A percentile compares a stretch with the other conserved stretches of the same genome.
Conservation (phyloP, 2,888 invertebrate species). For the Aporophyla nigra region DNA sequence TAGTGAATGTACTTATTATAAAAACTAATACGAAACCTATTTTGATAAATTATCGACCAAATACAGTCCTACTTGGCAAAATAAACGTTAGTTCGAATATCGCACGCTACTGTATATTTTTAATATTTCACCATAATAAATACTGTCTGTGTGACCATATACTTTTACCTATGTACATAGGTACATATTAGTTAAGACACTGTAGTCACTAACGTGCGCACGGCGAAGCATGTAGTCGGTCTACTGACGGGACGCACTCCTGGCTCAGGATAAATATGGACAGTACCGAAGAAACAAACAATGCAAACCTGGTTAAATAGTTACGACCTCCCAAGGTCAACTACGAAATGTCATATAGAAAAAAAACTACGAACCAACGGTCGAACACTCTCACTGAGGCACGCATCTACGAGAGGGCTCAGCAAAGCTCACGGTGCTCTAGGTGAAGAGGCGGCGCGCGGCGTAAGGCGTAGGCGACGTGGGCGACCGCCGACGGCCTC, state of each 20-base stretch:
- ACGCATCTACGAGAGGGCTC: too few species aligned
- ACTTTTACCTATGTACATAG: too few species aligned
- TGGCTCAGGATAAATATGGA: background rate
- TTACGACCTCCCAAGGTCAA: too few species aligned
- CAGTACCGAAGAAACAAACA: too few species aligned
- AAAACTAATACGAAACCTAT: background rate
- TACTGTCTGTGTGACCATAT: background rate
- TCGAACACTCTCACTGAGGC: too few species aligned
- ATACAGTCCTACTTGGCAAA: background rate
- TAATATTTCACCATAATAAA: background rate
- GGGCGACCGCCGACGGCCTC: too few species aligned
- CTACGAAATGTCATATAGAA: too few species aligned
- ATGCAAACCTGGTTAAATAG: too few species aligned
- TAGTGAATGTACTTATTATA: background rate
- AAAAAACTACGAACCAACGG: too few species aligned
- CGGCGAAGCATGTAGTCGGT: constrained; percentile 1
- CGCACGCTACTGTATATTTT: background rate
- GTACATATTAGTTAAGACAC: background rate
- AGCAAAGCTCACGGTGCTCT: too few species aligned
- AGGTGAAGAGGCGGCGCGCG: too few species aligned
- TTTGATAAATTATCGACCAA: background rate
- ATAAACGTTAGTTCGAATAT: background rate
- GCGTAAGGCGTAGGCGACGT: too few species aligned
- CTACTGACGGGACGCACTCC: background rate
- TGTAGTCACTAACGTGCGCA: background rate